Conservation (phyloP, 2,888 invertebrate genomes). For the Ectropis crepuscularia region DNA sequence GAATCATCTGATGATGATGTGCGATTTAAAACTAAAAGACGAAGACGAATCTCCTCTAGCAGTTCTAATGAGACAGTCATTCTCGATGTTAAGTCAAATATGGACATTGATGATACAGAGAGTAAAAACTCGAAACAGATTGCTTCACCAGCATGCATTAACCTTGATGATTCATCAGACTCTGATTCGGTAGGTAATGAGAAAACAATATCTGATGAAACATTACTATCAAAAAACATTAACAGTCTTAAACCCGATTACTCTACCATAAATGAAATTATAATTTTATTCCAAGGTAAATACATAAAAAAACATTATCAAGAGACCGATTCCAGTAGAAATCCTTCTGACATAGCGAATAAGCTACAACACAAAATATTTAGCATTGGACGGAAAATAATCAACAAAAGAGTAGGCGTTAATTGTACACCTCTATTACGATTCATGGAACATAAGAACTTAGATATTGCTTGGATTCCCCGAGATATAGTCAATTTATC, state of each 20-base stretch:
- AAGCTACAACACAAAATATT: constrained; percentile 69
- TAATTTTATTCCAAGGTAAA: constrained; percentile 58
- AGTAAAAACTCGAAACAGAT: constrained; percentile 9
- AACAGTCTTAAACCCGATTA: constrained; percentile 38
- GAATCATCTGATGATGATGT: constrained; percentile 30
- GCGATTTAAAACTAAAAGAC: constrained; percentile 43
- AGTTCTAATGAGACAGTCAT: constrained; percentile 57
- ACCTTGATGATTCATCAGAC: constrained; percentile 67
- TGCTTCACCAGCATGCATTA: constrained; percentile 54
- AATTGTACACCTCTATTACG: constrained; percentile 66
- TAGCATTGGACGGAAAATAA: constrained; percentile 71
- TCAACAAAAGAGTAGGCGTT: constrained; percentile 60
- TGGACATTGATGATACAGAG: constrained; percentile 33
- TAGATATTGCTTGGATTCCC: constrained; percentile 63
- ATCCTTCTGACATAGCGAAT: constrained; percentile 44
- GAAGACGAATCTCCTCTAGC: constrained; percentile 52
- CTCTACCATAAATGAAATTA: constrained; percentile 59
- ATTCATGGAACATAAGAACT: constrained; percentile 68
- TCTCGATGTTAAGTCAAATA: constrained; percentile 43
- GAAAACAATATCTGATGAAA: not conserved
- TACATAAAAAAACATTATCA: constrained; percentile 51
- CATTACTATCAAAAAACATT: constrained; percentile 35
- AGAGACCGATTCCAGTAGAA: constrained; percentile 10
- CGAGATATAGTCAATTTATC: constrained; percentile 37
- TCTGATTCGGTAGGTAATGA: constrained; percentile 47